Conservation (phyloP, 1,140 invertebrate genomes). For the Euwallacea similis region DNA sequence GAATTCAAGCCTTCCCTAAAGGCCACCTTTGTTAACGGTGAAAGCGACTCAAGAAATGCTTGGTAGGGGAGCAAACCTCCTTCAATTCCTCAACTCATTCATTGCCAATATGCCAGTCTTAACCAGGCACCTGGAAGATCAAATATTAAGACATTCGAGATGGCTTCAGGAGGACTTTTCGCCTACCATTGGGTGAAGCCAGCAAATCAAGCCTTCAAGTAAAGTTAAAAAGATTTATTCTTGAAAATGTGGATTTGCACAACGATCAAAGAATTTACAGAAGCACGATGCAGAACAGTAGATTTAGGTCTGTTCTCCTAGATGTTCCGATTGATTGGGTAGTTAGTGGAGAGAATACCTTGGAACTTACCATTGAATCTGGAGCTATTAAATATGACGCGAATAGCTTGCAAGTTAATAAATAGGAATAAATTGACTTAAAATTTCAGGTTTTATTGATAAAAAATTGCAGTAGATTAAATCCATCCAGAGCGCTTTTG, state of each 20-base stretch:
- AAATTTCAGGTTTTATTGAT: not conserved
- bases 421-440: not conserved
- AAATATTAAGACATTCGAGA: conserved; percentile 17
- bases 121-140: conserved; percentile 17
- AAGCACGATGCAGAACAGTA: conserved; percentile 21
- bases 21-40: conserved; percentile 7
- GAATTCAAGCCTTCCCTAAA: not conserved
- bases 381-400: conserved; percentile 22
- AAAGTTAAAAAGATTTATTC: conserved; percentile 10
- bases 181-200: conserved; percentile 13
- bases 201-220: conserved; percentile 15
- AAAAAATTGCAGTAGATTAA: conserved; percentile 23
- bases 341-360: conserved; percentile 9
- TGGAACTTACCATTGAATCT: not conserved
- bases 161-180: conserved; percentile 6
- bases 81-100: not conserved
- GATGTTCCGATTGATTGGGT: not conserved
- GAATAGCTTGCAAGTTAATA: conserved; percentile 18
- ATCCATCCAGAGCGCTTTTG: conserved; percentile 43
- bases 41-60: conserved; percentile 10
- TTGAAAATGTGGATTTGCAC: conserved; percentile 4
- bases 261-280: conserved; percentile 23
- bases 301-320: not conserved
- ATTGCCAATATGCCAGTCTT: conserved; percentile 24
- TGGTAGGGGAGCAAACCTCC: conserved; percentile 1